Conservation (phyloP, 2,113 vertebrate species). For the Geothlypis trichas region DNA sequence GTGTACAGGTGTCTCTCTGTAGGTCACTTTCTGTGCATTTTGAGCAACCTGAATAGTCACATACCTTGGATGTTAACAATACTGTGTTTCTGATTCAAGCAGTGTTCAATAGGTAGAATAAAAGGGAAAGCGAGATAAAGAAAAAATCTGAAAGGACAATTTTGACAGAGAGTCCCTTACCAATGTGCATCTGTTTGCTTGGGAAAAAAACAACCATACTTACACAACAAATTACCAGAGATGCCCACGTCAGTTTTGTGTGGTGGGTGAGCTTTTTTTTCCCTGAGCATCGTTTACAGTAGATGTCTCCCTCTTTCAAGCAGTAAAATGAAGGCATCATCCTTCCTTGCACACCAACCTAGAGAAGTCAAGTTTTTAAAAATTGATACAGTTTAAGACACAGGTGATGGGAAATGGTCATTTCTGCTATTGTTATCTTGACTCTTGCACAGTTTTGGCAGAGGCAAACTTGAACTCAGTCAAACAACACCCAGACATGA, state of each 20-base stretch:
- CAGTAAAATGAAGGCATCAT: not conserved
- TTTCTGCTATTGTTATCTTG: not conserved
- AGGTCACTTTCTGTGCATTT: not conserved
- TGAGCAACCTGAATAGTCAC: not conserved
- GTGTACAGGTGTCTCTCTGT: not conserved
- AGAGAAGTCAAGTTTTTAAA: not conserved
- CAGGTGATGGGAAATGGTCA: rapidly evolving
- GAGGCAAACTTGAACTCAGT: not conserved
- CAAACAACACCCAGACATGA: not conserved
- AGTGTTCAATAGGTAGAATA: not conserved
- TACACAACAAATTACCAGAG: not conserved
- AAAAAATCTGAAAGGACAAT: not conserved
- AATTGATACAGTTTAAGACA: not conserved
- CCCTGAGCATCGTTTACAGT: not conserved
- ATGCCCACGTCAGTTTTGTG: not conserved
- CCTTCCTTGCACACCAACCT: not conserved
- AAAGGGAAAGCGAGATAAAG: not conserved
- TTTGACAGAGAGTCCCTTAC: not conserved
- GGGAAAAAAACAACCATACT: not conserved
- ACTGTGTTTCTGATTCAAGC: not conserved
- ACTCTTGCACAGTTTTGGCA: not conserved
- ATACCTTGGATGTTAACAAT: not conserved
- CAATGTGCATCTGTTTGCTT: not conserved
- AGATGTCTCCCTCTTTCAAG: not conserved
- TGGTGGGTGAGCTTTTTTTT: not conserved